Base-by-base conservation (phyloP, 1,140 invertebrate species). In the Lerema accius region DNA sequence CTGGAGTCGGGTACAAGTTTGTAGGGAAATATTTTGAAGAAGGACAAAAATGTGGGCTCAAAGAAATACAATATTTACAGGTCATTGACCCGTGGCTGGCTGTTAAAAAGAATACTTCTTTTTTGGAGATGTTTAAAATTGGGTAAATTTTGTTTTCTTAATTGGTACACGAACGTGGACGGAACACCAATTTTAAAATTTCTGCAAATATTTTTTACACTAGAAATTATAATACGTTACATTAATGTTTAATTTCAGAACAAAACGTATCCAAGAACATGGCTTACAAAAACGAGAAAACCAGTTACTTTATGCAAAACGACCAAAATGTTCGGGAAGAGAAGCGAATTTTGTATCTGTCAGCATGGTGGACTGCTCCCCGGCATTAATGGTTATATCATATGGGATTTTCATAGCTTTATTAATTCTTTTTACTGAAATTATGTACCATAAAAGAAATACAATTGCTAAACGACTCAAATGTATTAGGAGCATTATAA, bases 1-100 rank as follows among this genome's bases (percentile, higher is more conserved):
- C 82, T 0, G 93, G 93, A 1, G 81, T 92, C 0, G 92, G 93
- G 0, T 94, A 94, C 73, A 92, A 94, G 72, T 77, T 94, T 17
- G 92, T 95, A 9, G 91, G 93, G 35, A 93, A 94, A 77, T 94
- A 92, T 56, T 95, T 93, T 68, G 73, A 89, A 3, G 94, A 95
- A 79, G 91, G 92, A 1, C 93, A 95, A 76, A 95, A 95, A 79
- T 95, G 94, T 73, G 93, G 93, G 0, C 76, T 95, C 0, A 87
- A 92, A 40, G 93, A 94, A 78, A 94, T 95, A 65, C 89, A 92
- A 68, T 93, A 92, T 60, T 65, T 94, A 3, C 92, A 94, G 65
- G 89, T 94, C 0, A 84, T 92, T 1, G 89, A 93, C 73, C 94
- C 94, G 0, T 92, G 92, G 82, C 64, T 94, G 11, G 92, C 92